Conservation (phyloP, 2,888 invertebrate species). For the Netelia fuscicornis region DNA sequence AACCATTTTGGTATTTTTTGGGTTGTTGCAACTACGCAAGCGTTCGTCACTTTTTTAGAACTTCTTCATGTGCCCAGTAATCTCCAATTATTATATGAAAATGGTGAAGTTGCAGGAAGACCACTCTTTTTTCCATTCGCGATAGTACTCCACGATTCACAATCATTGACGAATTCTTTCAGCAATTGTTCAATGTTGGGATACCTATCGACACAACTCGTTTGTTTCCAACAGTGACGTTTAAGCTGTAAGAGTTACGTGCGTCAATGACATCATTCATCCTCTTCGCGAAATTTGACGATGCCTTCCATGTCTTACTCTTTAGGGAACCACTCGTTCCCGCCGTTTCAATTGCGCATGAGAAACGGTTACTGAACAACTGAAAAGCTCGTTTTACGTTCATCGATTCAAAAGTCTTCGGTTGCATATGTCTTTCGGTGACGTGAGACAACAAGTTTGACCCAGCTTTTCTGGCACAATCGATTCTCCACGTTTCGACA, state of each 20-base stretch:
- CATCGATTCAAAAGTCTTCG: conserved; percentile 48
- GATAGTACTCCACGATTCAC: conserved; percentile 9
- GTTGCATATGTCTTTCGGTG: conserved; percentile 30
- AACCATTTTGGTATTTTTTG: no score
- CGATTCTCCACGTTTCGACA: conserved; percentile 20
- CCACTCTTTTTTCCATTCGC: conserved; percentile 17
- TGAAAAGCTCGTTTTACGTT: conserved; percentile 50
- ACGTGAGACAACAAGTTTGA: conserved; percentile 32
- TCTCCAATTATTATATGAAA: no score
- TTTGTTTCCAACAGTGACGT: no score
- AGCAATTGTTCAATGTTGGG: background rate
- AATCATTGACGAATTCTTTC: conserved; percentile 28
- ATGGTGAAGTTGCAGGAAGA: no score
- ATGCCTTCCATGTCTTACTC: conserved; percentile 19
- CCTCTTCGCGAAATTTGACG: conserved; percentile 14
- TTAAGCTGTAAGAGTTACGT: no score
- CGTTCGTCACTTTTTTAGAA: no score
- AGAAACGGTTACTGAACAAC: conserved; percentile 34
- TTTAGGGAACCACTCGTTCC: background rate
- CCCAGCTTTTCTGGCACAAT: conserved; percentile 10
- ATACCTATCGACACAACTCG: background rate
- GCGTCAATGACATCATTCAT: background rate
- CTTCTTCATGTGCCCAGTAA: no score
- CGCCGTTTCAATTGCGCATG: conserved; percentile 31
- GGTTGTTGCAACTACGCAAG: no score